phyloP scores from a whole-genome alignment of 1,140 invertebrate genomes.

The Drosophila burlai region DNA sequence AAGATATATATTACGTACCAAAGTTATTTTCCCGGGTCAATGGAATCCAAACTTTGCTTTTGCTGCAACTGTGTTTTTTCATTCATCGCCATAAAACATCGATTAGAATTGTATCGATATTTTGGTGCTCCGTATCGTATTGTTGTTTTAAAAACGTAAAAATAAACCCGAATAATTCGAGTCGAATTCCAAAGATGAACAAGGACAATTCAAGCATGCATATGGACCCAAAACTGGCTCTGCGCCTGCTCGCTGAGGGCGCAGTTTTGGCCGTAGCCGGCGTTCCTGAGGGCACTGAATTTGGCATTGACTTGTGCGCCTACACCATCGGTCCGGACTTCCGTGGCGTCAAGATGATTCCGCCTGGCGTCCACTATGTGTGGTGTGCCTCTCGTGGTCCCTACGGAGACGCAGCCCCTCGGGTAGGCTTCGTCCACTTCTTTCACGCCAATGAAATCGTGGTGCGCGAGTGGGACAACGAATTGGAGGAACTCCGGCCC shows the following conservation, averaged over 20 bases:
- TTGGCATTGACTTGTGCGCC: conserved; percentile 98
- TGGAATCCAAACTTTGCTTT: not conserved
- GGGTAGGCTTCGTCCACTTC: conserved; percentile 95
- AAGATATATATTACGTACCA: not conserved
- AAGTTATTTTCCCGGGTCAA: not conserved
- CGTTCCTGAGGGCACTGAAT: conserved; percentile 94
- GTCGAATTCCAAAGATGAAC: conserved; percentile 54
- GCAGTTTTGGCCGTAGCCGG: conserved; percentile 93
- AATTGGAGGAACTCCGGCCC: conserved; percentile 89
- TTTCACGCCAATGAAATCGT: conserved; percentile 94
- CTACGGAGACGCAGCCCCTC: conserved; percentile 86
- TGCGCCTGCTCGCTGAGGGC: conserved; percentile 92
- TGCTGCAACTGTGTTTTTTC: too few species aligned
- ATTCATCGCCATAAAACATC: not conserved
- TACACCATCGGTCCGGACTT: conserved; percentile 97
- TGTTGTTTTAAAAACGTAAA: not conserved
- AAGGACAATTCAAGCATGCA: conserved; percentile 82
- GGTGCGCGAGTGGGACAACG: conserved; percentile 93
- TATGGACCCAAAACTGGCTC: conserved; percentile 93
- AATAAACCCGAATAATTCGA: too few species aligned
- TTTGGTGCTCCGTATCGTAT: not conserved
- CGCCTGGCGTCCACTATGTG: conserved; percentile 97
- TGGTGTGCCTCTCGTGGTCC: conserved; percentile 89
- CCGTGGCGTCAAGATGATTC: conserved; percentile 99
- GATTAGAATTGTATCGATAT: not conserved